Base-by-base conservation (phyloP, 2,113 vertebrate species). In the Lagopus muta region DNA sequence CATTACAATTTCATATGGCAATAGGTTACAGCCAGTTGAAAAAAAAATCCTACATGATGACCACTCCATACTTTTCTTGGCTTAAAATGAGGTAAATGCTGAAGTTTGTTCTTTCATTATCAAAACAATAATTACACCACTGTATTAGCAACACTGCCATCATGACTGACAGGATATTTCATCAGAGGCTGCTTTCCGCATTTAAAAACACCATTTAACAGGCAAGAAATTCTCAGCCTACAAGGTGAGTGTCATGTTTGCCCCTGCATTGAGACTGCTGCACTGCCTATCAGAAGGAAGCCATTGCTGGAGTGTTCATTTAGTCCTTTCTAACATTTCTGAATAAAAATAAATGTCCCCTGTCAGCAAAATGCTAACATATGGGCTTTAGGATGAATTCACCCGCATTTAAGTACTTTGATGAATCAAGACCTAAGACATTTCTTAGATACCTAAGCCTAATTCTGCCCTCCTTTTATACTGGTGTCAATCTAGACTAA, bases 281-380 rank as follows among this genome's bases (percentile, higher is more conserved):
- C 7, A 50, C 8, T 77, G 66, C 64, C 38, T 60, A 36, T 50
- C 75, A 83, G 67, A 70, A 82, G 64, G 24, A 91, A 94, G 27
- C n/a, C 28, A 86, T 90, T 89, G 91, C 71, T 70, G 3, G 73
- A 92, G n/a, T 22, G 40, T 43, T 91, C 66, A 13, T 79, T 93
- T 76, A 19, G 14, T 54, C 67, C 62, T 76, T 82, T 90, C 54
- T 89, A 78, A 25, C 91, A 78, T 70, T 95, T 89, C 67, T 79
- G 89, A 95, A 89, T 74, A 93, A 96, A 94, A 96, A 89, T 91
- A 91, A 71, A 93, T 0, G 0, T 90, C 34, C 57, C 5, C 52
- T 81, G 69, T 95, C 93, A 96, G 94, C 92, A 88, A 96, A 95
- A 96, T 75, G 57, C 73, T 83, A 96, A 90, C 75, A 64, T 48